Base-by-base conservation (phyloP, 2,888 invertebrate species). In the Scaptomyza tumidula region DNA sequence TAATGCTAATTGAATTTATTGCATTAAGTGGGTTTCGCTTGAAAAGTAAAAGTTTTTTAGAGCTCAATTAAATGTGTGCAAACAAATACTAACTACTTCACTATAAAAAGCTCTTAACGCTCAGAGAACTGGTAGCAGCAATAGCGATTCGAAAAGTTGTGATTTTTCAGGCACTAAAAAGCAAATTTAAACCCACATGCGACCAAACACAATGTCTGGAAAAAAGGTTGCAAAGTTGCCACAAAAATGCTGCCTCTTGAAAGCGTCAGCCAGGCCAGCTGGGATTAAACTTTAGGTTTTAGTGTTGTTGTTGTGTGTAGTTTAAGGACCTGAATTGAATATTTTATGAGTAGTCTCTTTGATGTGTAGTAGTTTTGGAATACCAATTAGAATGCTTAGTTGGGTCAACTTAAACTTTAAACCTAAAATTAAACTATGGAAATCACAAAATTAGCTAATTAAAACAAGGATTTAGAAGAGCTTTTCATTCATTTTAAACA, bases 21-120 rank as follows among this genome's bases (percentile, higher is more conserved):
- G 53, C 43, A 31, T 74, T 71, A 71, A 71, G 63, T 59, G 60
- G 78, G 71, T 73, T 70, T 61, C 74, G 78, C 72, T 61, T 62
- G 66, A 75, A 85, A 82, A 87, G 85, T 77, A 84, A 87, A 84
- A 79, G 87, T 76, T 75, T 80, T 75, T 87, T 73, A 78, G 41
- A 37, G 78, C 71, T 66, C 80, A 87, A 87, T 84, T 87, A 82
- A 80, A 62, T 57, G 41, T 61, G 44, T 61, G n/a, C 70, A 62
- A 62, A 48, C 64, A 50, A 61, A 41, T 58, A 69, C 45, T 71
- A 69, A 71, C 58, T 55, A 49, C 62, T 52, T 60, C 45, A 58
- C 68, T 83, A 86, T 80, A 66, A 59, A 64, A 43, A 19, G 58
- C 59, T 52, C 57, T 73, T 74, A 65, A 70, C 58, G 56, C 55